Conservation (phyloP, 2,113 vertebrate species). For the Egretta garzetta region DNA sequence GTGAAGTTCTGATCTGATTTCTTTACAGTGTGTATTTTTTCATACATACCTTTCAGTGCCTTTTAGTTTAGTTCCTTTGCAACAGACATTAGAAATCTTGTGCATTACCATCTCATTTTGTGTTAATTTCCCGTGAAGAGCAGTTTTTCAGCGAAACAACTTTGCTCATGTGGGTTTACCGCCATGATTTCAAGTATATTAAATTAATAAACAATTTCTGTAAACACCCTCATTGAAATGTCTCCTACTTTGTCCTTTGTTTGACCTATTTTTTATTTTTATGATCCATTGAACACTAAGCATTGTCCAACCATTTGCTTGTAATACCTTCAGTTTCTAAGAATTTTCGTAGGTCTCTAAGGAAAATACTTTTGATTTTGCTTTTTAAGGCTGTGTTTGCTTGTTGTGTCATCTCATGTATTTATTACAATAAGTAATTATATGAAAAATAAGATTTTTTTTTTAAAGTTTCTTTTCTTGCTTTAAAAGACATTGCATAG, state of each 20-base stretch:
- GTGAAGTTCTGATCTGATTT: not conserved
- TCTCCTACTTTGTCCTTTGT: not conserved
- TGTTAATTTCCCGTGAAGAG: not conserved
- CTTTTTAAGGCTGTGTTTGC: not conserved
- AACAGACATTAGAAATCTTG: not conserved
- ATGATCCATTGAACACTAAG: not conserved
- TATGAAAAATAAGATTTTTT: not conserved
- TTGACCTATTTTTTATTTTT: not conserved
- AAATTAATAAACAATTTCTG: not conserved
- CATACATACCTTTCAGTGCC: not conserved
- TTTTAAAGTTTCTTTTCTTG: not conserved
- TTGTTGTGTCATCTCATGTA: not conserved
- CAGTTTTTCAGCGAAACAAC: not conserved
- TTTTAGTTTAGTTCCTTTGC: not conserved
- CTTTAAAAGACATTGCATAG: not conserved
- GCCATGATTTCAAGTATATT: not conserved
- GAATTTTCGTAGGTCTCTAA: not conserved
- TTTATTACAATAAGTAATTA: not conserved
- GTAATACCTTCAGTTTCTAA: not conserved
- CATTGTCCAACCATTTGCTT: not conserved
- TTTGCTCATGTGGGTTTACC: not conserved
- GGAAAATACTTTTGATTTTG: not conserved
- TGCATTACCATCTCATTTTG: not conserved
- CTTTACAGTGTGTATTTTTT: not conserved
- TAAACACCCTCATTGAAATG: not conserved